Conservation (phyloP, 2,888 invertebrate species). For the Anthrax anthrax region DNA sequence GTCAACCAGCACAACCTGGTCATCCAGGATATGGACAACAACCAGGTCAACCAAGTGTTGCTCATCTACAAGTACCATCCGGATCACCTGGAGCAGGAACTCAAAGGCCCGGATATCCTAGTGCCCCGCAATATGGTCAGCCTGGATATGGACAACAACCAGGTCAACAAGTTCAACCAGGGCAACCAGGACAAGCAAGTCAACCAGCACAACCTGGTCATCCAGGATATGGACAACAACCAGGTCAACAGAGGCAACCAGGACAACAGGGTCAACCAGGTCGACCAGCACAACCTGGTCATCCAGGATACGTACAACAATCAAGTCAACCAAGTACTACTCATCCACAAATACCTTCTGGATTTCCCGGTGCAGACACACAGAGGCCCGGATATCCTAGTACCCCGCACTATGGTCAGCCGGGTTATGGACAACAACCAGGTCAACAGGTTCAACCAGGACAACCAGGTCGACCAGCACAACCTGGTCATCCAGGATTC, state of each 20-base stretch:
- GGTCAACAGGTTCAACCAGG: background rate
- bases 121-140: background rate
- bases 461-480: background rate
- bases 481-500: background rate
- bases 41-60: background rate
- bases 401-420: too few relatives aligned
- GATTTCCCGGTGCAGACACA: too few relatives aligned
- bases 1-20: background rate
- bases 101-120: background rate
- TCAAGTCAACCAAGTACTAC: too few relatives aligned
- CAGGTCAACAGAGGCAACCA: background rate
- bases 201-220: background rate
- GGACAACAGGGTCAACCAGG: background rate
- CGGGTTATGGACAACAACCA: too few relatives aligned
- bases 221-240: slow-evolving; percentile 2
- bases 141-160: too few relatives aligned
- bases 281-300: background rate
- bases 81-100: background rate
- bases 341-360: too few relatives aligned
- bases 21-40: too few relatives aligned
- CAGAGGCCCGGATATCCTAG: too few relatives aligned
- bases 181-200: background rate
- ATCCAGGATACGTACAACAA: too few relatives aligned
- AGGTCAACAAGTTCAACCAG: background rate
- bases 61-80: background rate